A percentile compares a stretch with the other conserved stretches of the same genome.
Conservation (phyloP, 1,140 invertebrate genomes). For the Triops longicaudatus region DNA sequence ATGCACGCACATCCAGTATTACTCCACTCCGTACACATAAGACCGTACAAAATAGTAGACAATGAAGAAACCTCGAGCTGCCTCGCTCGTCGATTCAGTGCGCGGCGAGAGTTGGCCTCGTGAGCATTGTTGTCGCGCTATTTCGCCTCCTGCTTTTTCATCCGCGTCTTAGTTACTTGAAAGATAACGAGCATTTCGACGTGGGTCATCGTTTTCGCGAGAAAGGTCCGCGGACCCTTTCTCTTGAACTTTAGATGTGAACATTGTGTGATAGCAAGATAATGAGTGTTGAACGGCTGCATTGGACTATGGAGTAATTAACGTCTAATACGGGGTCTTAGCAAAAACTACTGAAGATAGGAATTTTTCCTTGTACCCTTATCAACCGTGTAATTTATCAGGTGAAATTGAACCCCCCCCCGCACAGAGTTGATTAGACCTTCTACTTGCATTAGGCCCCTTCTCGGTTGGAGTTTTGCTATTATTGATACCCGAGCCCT, state of each 20-base stretch:
- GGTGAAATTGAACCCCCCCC: background rate
- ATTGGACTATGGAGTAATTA: too few relatives aligned
- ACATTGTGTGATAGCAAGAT: too few relatives aligned
- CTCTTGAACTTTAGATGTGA: too few relatives aligned
- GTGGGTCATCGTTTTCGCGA: too few relatives aligned
- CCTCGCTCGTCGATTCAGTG: background rate
- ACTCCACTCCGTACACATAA: background rate
- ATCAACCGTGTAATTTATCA: background rate
- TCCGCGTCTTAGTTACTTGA: background rate
- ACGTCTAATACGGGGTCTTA: too few relatives aligned
- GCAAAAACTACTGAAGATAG: background rate
- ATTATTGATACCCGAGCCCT: background rate
- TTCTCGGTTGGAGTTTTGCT: background rate
- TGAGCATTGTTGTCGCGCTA: background rate
- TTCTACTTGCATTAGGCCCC: background rate
- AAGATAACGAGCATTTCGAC: background rate
- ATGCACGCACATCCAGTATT: background rate
- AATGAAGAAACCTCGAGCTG: slow-evolving; percentile 2
- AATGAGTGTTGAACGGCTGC: too few relatives aligned
- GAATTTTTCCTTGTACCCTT: background rate
- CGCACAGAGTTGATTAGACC: background rate
- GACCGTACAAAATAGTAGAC: background rate
- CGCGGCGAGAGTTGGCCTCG: background rate
- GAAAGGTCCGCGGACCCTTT: too few relatives aligned
- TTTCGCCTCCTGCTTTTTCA: background rate